Evolutionary conservation across 1,140 invertebrate species (phyloP), one percentile per base, ranked within the genome.

Genomic region (Drosophila eugracilis): DNA sequence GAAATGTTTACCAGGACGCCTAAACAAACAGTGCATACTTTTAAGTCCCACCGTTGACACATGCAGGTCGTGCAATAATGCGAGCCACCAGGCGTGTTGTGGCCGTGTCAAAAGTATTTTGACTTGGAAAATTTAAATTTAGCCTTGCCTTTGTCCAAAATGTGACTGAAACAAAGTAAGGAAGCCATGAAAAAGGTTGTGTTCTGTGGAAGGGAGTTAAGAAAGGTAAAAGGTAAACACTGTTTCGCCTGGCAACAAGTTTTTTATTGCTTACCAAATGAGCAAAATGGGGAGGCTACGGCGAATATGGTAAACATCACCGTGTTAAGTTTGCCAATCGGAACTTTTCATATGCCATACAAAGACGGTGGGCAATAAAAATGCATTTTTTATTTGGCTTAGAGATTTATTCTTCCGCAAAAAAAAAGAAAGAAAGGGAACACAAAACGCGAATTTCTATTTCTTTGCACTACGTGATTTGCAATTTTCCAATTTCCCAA

Each of bases 221-320:
- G 39, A 54, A 74, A 28, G 65, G 52, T 70, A 57, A 74, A 75
- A 65, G 44, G 37, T 62, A 85, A 86, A 85, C 81, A 85, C 62
- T 86, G 62, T 86, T 65, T 58, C 28, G 42, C 34, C 36, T 54
- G 45, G 63, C 81, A 86, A 81, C 77, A 86, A 86, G 77, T 77
- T 53, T 80, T 84, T 78, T 85, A 86, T 85, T 85, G 81, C 81
- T 80, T 85, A 81, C 83, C 81, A 85, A 85, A 85, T 85, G 81
- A 85, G 83, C 72, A 49, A 26, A 45, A 34, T 14, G 21, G 47
- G 37, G 14, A 42, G 50, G 26, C 12, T 26, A n/a, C 39, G 30
- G n/a, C 17, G 44, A 36, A 48, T 53, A 34, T 57, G 45, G 66
- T 54, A 53, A 73, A 30, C 55, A 41, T 21, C 21, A 14, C 30